Percentiles rank a stretch among this genome's conserved stretches.
phyloP scores from a whole-genome alignment of 2,888 invertebrate species.

The Petrolisthes manimaculis region DNA sequence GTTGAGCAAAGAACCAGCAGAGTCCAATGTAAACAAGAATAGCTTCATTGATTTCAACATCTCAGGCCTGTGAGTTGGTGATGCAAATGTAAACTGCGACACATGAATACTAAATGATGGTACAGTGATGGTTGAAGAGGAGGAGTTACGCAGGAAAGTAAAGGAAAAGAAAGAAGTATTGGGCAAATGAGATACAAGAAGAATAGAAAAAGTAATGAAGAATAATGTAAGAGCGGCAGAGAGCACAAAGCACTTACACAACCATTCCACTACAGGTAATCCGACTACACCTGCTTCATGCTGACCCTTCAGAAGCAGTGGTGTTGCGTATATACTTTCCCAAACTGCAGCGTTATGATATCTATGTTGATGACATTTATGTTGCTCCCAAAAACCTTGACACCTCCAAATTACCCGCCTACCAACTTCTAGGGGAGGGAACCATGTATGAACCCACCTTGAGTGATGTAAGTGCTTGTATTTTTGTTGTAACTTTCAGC shows the following conservation, averaged over 20 bases:
- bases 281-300: constrained; percentile 50
- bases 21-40: too few species aligned
- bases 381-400: constrained; percentile 58
- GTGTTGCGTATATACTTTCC: constrained; percentile 60
- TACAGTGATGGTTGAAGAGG: not conserved
- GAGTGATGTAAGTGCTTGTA: constrained; percentile 21
- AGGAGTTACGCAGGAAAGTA: not conserved
- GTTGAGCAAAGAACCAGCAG: too few species aligned
- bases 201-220: not conserved
- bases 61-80: too few species aligned
- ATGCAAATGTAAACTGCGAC: too few species aligned
- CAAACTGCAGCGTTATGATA: constrained; percentile 55
- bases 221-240: not conserved
- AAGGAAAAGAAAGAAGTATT: not conserved
- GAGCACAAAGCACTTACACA: not conserved
- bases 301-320: constrained; percentile 31
- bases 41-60: too few species aligned
- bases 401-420: not conserved
- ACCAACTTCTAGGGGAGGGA: constrained; percentile 41
- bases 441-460: constrained; percentile 17
- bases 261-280: constrained; percentile 21
- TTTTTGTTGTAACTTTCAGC: not conserved
- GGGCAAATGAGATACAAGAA: not conserved
- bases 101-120: not conserved
- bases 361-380: constrained; percentile 43